phyloP scores from a whole-genome alignment of 2,113 vertebrate genomes.

The Actinemys pallida region DNA sequence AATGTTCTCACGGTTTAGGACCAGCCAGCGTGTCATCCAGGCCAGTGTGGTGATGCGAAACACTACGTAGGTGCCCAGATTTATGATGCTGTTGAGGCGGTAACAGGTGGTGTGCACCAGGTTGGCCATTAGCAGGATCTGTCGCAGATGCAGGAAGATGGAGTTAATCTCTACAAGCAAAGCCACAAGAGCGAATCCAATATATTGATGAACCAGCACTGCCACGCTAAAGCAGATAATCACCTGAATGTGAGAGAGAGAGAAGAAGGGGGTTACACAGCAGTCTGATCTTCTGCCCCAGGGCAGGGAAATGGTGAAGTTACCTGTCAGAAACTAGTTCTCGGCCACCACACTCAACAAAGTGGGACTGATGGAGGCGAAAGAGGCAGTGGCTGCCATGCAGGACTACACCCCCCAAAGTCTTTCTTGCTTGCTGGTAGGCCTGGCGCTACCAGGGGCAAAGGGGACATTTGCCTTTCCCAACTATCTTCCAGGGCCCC shows the following conservation, averaged over 20 bases:
- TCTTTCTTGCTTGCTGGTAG: neutral
- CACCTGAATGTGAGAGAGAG: constrained; percentile 77
- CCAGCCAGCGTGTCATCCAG: constrained; percentile 94
- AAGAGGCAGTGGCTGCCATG: neutral
- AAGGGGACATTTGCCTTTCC: neutral
- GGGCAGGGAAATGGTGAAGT: neutral
- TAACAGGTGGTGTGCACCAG: constrained; percentile 78
- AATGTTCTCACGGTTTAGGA: constrained; percentile 84
- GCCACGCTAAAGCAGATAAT: constrained; percentile 89
- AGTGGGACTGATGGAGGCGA: neutral
- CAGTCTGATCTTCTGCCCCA: neutral
- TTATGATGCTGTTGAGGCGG: constrained; percentile 88
- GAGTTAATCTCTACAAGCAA: constrained; percentile 95
- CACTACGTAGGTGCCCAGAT: constrained; percentile 90
- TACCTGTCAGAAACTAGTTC: neutral
- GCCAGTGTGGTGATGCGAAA: constrained; percentile 92
- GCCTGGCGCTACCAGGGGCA: too few species aligned
- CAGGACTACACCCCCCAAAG: neutral
- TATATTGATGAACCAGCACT: constrained; percentile 80
- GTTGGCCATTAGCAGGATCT: constrained; percentile 88
- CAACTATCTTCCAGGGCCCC: neutral
- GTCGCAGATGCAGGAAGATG: constrained; percentile 89
- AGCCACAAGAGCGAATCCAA: constrained; percentile 90
- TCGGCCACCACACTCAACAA: neutral
- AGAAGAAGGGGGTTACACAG: neutral